Evolutionary conservation across 2,113 vertebrate species (phyloP), one percentile per base, ranked within the genome.

Genomic region (Uropsilus gracilis): DNA sequence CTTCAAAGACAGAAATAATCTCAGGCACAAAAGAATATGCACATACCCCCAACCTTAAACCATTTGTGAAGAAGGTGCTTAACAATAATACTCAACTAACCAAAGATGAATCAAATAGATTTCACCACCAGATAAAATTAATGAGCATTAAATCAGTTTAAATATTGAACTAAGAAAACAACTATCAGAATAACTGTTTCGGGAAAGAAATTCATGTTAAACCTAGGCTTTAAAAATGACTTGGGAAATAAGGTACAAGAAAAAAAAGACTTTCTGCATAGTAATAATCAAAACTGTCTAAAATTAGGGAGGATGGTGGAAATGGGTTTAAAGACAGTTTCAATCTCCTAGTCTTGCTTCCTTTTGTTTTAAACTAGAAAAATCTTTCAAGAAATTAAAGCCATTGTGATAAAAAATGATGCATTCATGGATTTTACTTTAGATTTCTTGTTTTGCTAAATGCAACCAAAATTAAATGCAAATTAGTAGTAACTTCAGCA

Each of bases 151-250:
- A 90, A 72, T 89, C 39, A 53, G 53, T 53, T 78, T 68, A 90
- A 80, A 76, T 34, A 28, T 8, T 76, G 28, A 94, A 91, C n/a
- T 86, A 80, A 50, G 17, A 76, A 85, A 89, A 81, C 18, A n/a
- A 34, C 34, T 48, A 37, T 37, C 22, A 20, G 20, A 85, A 71
- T 55, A 85, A 88, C 39, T 88, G 42, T 80, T 37, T 84, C 17
- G 44, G 42, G n/a, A 42, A 9, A 90, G 22, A 78, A 83, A 12
- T 92, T 68, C 71, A 81, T 66, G 11, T 71, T 93, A 80, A 68
- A 63, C 34, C 5, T 68, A 61, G 37, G 32, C n/a, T 80, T 83
- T 92, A 85, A 75, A 84, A 95, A 55, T 55, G n/a, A 39, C 48
- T 93, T 39, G 17, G 32, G 14, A 84, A 83, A 68, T 80, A 89